Evolutionary conservation across 2,888 invertebrate genomes (phyloP), one percentile per base, ranked within the genome.

Genomic region (Himalopsyche japonica): DNA sequence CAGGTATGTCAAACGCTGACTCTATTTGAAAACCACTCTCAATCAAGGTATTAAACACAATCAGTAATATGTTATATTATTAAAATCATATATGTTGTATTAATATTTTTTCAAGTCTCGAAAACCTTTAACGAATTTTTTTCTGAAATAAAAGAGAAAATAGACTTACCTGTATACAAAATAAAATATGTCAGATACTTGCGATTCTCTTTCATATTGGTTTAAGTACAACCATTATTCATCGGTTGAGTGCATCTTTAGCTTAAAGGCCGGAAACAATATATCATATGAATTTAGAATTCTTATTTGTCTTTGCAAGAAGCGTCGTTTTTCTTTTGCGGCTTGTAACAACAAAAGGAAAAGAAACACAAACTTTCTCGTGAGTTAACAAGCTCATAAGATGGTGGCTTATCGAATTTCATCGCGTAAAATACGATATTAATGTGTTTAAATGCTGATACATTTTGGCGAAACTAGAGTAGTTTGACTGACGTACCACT

Each of bases 241-340:
- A 78, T 80, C 84, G 85, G 78, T 30, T 57, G 84, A 84, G 84
- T 86, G 86, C 86, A 81, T 82, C 86, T 80, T 85, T 82, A 80
- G 80, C 81, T 79, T 48, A 70, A 76, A 43, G 79, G 81, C 84
- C 85, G 86, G 86, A 86, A 86, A 86, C 86, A 82, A 86, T 86
- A 85, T 85, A 86, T 86, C 86, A 86, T 86, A 83, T 84, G 81
- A 86, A 85, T 85, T 86, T 85, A 85, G 81, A 84, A 85, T 86
- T 79, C 80, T 82, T 79, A 81, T 86, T 84, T 84, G 84, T 84
- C 86, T 86, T 86, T 85, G 81, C 43, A 37, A 49, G 76, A 49
- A 43, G 18, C 30, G 49, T 83, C 70, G 57, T 57, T 80, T 76
- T 80, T 83, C 48, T 82, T 80, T 81, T 47, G 47, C 81, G 79